Base-by-base conservation (phyloP, 2,888 invertebrate species). In the Anarsia innoxiella region DNA sequence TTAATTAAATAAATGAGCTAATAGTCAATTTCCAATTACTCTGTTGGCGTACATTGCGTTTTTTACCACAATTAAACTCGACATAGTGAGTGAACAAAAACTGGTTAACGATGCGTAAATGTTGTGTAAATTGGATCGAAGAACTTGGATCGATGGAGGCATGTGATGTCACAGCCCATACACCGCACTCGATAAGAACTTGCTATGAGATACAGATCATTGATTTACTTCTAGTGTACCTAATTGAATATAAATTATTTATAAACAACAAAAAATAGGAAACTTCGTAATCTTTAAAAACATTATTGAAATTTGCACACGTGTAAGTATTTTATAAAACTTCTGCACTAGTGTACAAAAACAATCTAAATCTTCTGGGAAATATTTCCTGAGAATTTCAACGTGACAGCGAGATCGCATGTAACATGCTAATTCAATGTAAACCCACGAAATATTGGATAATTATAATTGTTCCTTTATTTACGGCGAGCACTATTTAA, bases 21-120 rank as follows among this genome's bases (percentile, higher is more conserved):
- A 66, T 63, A 58, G 60, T 53, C 51, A 58, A 64, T 70, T 67
- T 63, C 55, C 67, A 69, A 69, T 69, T 70, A 66, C 53, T 43
- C 48, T 41, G 31, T 42, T 33, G 34, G 31, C 15, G 35, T 34
- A 34, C 27, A 34, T 27, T 33, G 40, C 41, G 49, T 56, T 65
- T 73, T 71, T 70, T 71, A 66, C 60, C 48, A 56, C 62, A 63
- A 69, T 70, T 69, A 66, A 51, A 51, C 39, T 51, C 58, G 60
- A 57, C 56, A 56, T 41, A 59, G 53, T 47, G 33, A 45, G 42
- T 42, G 52, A 47, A 59, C 56, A 64, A 66, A 65, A 68, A 67
- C 44, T 40, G 48, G 51, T 55, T 60, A 66, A 66, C 68, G 59
- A 60, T 49, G 62, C 59, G 63, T 59, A 59, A 47, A 61, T 61